A percentile compares a stretch with the other conserved stretches of the same genome.
Evolutionary conservation across 2,113 vertebrate genomes (phyloP).

Genomic region (Garra rufa): DNA sequence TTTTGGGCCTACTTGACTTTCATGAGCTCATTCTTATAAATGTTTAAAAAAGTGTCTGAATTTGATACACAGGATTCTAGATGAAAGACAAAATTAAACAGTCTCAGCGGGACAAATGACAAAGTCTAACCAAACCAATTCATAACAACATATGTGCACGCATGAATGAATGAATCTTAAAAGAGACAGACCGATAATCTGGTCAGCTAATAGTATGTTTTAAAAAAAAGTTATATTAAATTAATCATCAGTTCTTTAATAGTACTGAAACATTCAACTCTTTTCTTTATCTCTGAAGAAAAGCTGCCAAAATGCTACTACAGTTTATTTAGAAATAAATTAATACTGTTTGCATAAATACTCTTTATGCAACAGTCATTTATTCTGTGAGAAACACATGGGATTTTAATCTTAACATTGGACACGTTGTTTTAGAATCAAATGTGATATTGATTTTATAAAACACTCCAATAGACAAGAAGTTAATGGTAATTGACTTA

Average conservation of each 20-base stretch:
- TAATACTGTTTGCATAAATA: background rate
- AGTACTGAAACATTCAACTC: background rate
- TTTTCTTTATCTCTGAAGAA: no score
- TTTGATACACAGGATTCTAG: conserved; percentile 26
- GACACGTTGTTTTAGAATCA: background rate
- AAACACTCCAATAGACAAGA: no score
- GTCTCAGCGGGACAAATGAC: conserved; percentile 28
- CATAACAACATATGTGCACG: conserved; percentile 17
- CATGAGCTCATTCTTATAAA: conserved; percentile 56
- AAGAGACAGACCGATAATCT: background rate
- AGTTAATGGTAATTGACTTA: no score
- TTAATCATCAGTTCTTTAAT: background rate
- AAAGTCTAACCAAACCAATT: conserved; percentile 8
- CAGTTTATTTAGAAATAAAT: background rate
- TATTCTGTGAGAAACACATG: background rate
- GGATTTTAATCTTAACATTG: background rate
- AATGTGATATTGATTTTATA: no score
- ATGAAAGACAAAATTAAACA: conserved; percentile 36
- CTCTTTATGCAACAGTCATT: background rate
- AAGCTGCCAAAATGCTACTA: background rate
- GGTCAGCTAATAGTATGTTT: background rate
- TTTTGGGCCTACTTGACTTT: conserved; percentile 54
- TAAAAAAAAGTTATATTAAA: no score
- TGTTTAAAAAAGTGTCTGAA: conserved; percentile 52
- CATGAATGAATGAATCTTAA: background rate